A percentile compares a stretch with the other conserved stretches of the same genome.
Evolutionary conservation across 2,113 vertebrate species (phyloP).

Genomic region (Climacteris rufus): DNA sequence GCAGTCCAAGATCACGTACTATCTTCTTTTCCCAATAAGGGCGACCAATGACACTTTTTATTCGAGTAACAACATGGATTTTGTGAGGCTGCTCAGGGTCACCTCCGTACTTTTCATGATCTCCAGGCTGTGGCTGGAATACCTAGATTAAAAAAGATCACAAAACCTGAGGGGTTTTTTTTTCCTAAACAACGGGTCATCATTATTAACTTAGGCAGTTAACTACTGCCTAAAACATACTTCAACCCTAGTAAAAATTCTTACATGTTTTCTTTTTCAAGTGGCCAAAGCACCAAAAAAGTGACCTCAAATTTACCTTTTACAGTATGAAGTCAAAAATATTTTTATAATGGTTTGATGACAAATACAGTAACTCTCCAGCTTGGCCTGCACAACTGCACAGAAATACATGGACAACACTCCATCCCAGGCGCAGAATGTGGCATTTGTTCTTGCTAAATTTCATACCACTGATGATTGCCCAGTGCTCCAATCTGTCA

Average conservation of each 20-base stretch:
- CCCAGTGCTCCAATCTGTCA: not conserved
- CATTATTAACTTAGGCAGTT: not conserved
- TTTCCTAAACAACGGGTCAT: not conserved
- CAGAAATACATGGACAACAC: not conserved
- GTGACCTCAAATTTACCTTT: not conserved
- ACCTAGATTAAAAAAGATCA: slow-evolving; percentile 66
- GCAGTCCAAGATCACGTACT: slow-evolving; percentile 80
- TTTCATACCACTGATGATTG: not conserved
- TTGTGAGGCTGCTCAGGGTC: slow-evolving; percentile 92
- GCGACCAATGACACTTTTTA: slow-evolving; percentile 79
- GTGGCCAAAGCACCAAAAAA: not conserved
- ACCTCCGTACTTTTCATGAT: slow-evolving; percentile 91
- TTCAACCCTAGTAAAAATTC: not conserved
- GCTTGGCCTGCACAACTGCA: not conserved
- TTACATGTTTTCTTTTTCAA: not conserved
- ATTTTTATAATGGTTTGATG: not conserved
- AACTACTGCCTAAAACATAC: not conserved
- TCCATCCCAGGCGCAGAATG: not conserved
- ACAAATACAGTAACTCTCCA: not conserved
- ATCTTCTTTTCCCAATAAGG: slow-evolving; percentile 94
- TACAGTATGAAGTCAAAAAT: not conserved
- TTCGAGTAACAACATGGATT: slow-evolving; percentile 87
- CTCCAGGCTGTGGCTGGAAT: slow-evolving; percentile 80
- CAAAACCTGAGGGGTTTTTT: rapidly evolving
- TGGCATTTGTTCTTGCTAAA: not conserved